phyloP scores from a whole-genome alignment of 2,113 vertebrate genomes.

The Paramisgurnus dabryanus region DNA sequence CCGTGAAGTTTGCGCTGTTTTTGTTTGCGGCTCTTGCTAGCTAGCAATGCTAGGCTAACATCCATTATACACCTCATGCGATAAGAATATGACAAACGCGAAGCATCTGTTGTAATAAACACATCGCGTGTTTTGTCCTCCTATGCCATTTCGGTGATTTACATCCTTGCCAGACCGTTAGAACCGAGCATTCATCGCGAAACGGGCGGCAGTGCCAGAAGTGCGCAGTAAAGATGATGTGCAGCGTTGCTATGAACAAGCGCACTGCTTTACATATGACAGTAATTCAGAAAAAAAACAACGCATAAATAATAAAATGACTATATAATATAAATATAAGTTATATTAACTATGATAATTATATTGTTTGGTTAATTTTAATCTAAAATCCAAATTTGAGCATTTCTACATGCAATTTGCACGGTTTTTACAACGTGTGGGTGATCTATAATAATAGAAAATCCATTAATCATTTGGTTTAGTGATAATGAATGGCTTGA shows the following conservation, averaged over 20 bases:
- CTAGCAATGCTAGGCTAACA: constrained; percentile 15
- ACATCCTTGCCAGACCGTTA: background rate
- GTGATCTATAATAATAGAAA: no score
- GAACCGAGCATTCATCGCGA: background rate
- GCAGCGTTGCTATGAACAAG: background rate
- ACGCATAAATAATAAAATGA: no score
- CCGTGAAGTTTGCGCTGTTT: constrained; percentile 33
- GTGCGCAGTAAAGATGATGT: constrained; percentile 26
- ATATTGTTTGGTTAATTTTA: no score
- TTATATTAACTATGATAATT: no score
- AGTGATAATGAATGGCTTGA: no score
- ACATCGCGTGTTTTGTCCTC: no score
- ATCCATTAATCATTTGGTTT: no score
- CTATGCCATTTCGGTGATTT: no score
- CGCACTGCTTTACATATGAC: background rate
- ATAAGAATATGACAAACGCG: background rate
- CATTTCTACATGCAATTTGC: background rate
- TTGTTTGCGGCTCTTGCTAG: constrained; percentile 37
- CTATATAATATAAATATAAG: no score
- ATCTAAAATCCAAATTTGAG: no score
- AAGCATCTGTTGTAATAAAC: background rate
- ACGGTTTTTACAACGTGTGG: background rate
- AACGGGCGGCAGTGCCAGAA: background rate
- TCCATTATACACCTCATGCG: background rate
- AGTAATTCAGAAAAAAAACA: background rate